These are phyloP conservation scores for Thymelicus lineola DNA, from an alignment of 2,888 invertebrate genomes.

Conservation along the genomic window DNA sequence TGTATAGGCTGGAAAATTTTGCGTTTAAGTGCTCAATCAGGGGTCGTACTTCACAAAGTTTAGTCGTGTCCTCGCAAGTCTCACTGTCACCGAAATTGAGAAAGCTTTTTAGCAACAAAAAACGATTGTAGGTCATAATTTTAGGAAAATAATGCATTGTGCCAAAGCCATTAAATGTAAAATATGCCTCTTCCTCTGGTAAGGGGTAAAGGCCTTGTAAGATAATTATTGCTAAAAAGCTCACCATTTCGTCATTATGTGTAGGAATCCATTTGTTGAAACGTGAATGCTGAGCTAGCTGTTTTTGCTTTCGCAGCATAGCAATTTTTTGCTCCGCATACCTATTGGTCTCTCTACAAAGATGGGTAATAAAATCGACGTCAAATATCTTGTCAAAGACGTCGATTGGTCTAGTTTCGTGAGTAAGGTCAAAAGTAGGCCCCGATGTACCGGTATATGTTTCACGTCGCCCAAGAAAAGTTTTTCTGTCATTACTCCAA, in stretches of 20 bases:
- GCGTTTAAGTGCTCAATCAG: slow-evolving; percentile 44
- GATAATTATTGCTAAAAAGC: slow-evolving; percentile 44
- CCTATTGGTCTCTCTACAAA: slow-evolving; percentile 9
- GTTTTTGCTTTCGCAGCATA: slow-evolving; percentile 29
- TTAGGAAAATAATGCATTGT: slow-evolving; percentile 43
- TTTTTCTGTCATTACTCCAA: slow-evolving; percentile 42
- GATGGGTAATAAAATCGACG: slow-evolving; percentile 44
- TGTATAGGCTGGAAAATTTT: slow-evolving; percentile 46
- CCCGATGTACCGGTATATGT: slow-evolving; percentile 44
- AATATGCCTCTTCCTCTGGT: slow-evolving; percentile 44
- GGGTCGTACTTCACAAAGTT: slow-evolving; percentile 45
- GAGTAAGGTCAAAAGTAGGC: slow-evolving; percentile 44
- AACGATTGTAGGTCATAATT: slow-evolving; percentile 48
- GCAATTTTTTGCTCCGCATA: slow-evolving; percentile 39
- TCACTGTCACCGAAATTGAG: slow-evolving; percentile 45
- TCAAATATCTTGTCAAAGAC: slow-evolving; percentile 42
- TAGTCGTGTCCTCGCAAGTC: slow-evolving; percentile 29
- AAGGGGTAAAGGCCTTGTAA: slow-evolving; percentile 46
- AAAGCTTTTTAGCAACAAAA: slow-evolving; percentile 43
- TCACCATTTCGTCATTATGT: slow-evolving; percentile 41
- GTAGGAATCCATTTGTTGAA: slow-evolving; percentile 40
- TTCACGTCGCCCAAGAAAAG: slow-evolving; percentile 40
- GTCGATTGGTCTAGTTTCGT: slow-evolving; percentile 36
- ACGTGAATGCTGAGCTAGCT: slow-evolving; percentile 26
- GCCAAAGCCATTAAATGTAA: slow-evolving; percentile 45